phyloP scores from a whole-genome alignment of 2,113 vertebrate genomes.

The Urocolius indicus region DNA sequence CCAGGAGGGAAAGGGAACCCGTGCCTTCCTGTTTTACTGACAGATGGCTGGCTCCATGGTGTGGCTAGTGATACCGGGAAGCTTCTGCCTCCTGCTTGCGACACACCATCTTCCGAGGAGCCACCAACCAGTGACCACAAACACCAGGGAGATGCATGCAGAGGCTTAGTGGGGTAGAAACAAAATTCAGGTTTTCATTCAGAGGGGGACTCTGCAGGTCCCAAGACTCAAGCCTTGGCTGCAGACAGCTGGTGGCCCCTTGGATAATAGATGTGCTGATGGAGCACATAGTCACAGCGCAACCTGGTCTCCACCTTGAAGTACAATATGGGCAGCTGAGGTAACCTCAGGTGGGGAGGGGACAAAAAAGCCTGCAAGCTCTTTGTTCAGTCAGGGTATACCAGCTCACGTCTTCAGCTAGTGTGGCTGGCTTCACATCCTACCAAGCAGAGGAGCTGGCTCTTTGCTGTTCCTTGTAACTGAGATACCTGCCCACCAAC shows the following conservation, averaged over 20 bases:
- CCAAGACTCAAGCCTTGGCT: neutral
- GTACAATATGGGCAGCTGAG: neutral
- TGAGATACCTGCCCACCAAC: neutral
- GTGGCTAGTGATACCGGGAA: conserved; percentile 84
- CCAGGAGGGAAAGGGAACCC: conserved; percentile 86
- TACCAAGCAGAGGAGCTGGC: neutral
- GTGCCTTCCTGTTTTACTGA: conserved; percentile 89
- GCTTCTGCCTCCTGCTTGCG: conserved; percentile 74
- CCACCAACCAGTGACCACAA: conserved; percentile 63
- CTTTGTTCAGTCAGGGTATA: neutral
- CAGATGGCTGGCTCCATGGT: conserved; percentile 86
- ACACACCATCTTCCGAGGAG: conserved; percentile 64
- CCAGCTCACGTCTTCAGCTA: neutral
- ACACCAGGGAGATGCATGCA: conserved; percentile 50
- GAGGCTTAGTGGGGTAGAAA: conserved; percentile 72
- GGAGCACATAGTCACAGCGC: neutral
- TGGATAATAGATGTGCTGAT: neutral
- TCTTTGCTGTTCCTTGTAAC: neutral
- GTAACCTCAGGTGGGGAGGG: neutral
- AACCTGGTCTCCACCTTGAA: neutral
- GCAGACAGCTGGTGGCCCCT: neutral
- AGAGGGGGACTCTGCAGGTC: neutral
- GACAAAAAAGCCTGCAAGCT: neutral
- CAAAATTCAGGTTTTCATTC: conserved; percentile 29
- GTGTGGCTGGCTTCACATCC: neutral